Conservation (phyloP, 2,113 vertebrate genomes). For the Eptesicus fuscus region DNA sequence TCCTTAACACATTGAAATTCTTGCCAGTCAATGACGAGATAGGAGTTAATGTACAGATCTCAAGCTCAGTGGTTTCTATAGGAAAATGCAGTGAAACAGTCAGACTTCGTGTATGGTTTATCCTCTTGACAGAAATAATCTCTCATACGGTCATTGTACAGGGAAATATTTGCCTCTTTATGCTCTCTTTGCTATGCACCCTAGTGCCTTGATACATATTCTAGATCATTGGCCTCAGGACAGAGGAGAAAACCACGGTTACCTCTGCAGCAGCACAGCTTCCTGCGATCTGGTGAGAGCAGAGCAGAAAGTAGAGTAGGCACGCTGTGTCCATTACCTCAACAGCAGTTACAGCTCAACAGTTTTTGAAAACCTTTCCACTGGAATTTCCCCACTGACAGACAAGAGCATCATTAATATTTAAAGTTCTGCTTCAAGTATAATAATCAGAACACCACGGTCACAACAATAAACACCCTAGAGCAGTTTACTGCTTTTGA, state of each 20-base stretch:
- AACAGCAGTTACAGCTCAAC: neutral
- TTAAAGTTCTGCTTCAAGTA: constrained; percentile 38
- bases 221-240: constrained; percentile 17
- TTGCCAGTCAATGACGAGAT: neutral
- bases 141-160: constrained; percentile 18
- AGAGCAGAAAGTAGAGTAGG: neutral
- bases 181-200: neutral
- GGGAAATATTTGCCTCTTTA: constrained; percentile 39
- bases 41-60: neutral
- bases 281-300: neutral
- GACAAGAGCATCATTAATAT: constrained; percentile 41
- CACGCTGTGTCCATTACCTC: neutral
- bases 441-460: neutral
- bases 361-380: neutral
- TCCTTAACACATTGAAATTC: neutral
- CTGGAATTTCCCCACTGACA: neutral
- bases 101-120: constrained; percentile 20
- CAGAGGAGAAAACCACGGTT: constrained; percentile 7
- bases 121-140: constrained; percentile 4
- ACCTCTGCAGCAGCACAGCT: neutral
- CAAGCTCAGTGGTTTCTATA: neutral
- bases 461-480: constrained; percentile 1
- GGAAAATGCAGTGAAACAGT: constrained; percentile 24
- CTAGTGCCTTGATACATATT: neutral
- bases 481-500: neutral